Evolutionary conservation across 1,140 invertebrate species (phyloP).

Genomic region (Parasteatoda tepidariorum): DNA sequence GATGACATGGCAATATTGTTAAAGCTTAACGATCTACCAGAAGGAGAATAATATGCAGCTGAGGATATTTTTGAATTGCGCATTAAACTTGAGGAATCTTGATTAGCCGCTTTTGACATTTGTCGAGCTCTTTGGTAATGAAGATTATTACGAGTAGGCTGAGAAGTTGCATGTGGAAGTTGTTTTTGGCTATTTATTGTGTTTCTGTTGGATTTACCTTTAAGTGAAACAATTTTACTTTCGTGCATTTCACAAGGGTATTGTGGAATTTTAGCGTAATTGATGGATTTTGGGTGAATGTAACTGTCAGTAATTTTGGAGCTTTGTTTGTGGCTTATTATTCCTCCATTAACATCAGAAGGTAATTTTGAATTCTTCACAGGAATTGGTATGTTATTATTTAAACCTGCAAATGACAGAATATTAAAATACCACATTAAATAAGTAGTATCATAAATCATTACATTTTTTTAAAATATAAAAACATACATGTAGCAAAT

Average conservation of each 20-base stretch:
- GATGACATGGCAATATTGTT: conserved; percentile 48
- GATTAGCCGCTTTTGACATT: conserved; percentile 13
- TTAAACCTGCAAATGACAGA: conserved; percentile 26
- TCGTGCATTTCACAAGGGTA: conserved; percentile 58
- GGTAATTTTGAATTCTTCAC: neutral
- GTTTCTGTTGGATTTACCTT: conserved; percentile 12
- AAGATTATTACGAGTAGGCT: conserved; percentile 20
- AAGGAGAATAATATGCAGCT: conserved; percentile 43
- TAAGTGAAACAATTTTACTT: conserved; percentile 51
- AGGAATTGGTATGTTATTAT: neutral
- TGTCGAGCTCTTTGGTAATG: conserved; percentile 56
- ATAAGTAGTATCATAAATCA: too few species aligned
- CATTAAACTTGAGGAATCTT: conserved; percentile 13
- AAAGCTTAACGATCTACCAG: conserved; percentile 43
- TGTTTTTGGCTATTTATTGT: neutral
- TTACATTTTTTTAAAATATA: too few species aligned
- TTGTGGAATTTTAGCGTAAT: conserved; percentile 56
- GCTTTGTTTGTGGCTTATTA: neutral
- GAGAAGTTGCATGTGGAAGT: neutral
- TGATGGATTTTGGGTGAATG: conserved; percentile 42
- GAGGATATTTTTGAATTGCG: conserved; percentile 22
- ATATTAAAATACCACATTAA: neutral
- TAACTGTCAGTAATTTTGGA: conserved; percentile 49
- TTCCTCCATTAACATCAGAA: neutral
- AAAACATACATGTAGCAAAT: too few species aligned